These are phyloP conservation scores for Oreortyx pictus DNA, from an alignment of 2,797 vertebrate genomes.

Conservation along the genomic window DNA sequence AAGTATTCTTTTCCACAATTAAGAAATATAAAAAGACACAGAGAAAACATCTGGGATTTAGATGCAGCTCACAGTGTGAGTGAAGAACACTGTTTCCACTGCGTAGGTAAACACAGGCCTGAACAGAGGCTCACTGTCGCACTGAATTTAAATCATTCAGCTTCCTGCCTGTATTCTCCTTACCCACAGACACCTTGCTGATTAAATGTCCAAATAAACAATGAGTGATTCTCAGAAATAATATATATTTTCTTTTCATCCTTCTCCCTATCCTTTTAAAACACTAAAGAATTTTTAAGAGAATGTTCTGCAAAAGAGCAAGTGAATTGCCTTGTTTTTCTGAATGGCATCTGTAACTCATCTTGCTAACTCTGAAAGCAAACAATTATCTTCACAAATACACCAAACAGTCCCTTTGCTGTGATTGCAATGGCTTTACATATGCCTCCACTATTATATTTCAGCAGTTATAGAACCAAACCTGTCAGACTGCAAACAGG, in stretches of 20 bases:
- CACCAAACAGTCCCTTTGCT: neutral
- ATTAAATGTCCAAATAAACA: neutral
- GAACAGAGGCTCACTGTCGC: accelerated
- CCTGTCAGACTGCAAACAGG: neutral
- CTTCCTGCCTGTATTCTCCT: neutral
- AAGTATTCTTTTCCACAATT: neutral
- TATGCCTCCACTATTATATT: neutral
- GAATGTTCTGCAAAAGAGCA: neutral
- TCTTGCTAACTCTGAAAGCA: neutral
- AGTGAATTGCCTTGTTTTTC: neutral
- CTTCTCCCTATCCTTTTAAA: neutral
- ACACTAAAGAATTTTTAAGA: slow-evolving; percentile 10
- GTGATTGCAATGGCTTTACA: neutral
- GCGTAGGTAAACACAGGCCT: neutral
- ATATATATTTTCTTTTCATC: neutral
- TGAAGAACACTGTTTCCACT: neutral
- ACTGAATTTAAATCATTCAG: neutral
- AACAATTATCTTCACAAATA: neutral
- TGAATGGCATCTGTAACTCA: slow-evolving; percentile 29
- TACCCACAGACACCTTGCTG: neutral
- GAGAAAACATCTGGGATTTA: neutral
- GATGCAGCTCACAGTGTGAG: neutral
- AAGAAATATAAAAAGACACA: neutral
- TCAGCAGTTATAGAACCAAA: slow-evolving; percentile 12
- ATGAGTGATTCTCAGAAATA: neutral